Evolutionary conservation across 2,888 invertebrate species (phyloP).

Genomic region (Stegophylla sp.): DNA sequence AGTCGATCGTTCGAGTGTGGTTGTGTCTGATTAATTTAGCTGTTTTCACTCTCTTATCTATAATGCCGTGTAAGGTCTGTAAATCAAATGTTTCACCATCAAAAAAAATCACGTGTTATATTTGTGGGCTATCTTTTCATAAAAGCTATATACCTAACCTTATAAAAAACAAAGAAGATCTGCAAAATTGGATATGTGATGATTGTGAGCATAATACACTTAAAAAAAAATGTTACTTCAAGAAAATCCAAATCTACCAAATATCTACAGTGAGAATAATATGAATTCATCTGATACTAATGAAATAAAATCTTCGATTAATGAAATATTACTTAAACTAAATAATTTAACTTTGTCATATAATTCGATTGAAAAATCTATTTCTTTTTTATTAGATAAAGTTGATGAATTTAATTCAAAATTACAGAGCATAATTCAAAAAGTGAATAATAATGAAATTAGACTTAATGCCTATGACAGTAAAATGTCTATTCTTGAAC

Average conservation of each 20-base stretch:
- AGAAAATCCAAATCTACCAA: not conserved
- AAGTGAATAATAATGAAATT: not conserved
- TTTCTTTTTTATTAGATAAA: not conserved
- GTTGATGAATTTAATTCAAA: not conserved
- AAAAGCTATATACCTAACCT: not conserved
- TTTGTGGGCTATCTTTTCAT: not conserved
- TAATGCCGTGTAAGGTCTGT: conserved; percentile 14
- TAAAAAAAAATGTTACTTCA: not conserved
- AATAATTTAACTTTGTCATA: not conserved
- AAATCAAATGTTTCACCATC: not conserved
- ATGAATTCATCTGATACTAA: not conserved
- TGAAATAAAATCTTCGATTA: not conserved
- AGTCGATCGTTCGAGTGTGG: too few species aligned
- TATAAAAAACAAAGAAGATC: not conserved
- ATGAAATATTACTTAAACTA: not conserved
- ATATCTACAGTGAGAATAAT: not conserved
- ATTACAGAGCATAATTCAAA: not conserved
- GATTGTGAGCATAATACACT: not conserved
- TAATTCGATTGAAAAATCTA: not conserved
- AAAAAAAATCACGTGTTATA: not conserved
- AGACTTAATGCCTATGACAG: not conserved
- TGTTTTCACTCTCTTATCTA: conserved; percentile 15
- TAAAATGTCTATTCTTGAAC: not conserved
- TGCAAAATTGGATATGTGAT: not conserved
- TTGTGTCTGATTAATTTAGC: not conserved